Evolutionary conservation across 2,888 invertebrate genomes (phyloP).

Genomic region (Tenthredo mesomela): DNA sequence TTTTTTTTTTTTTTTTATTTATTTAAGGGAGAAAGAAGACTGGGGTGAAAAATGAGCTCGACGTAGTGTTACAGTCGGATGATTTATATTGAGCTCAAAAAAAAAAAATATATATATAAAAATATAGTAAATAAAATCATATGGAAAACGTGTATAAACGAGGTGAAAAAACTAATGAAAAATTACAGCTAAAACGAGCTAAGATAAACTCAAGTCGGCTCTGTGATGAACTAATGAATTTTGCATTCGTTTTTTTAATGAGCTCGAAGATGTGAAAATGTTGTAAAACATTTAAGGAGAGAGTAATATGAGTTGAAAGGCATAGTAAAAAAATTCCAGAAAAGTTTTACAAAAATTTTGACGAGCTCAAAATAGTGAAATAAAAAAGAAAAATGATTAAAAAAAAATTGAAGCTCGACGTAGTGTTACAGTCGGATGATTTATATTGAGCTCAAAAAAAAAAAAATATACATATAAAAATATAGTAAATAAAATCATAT

Average conservation of each 20-base stretch:
- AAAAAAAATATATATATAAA: too few relatives aligned
- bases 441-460: neutral
- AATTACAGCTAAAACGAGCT: neutral
- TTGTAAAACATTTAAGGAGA: neutral
- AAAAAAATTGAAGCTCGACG: too few relatives aligned
- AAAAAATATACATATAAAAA: too few relatives aligned
- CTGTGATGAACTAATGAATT: neutral
- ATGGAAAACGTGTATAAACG: neutral
- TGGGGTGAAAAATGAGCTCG: neutral
- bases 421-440: neutral
- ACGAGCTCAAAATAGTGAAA: too few relatives aligned
- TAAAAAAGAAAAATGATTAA: too few relatives aligned
- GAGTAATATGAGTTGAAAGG: neutral
- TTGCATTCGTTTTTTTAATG: neutral
- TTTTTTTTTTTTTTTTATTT: too few relatives aligned
- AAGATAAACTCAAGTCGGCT: neutral
- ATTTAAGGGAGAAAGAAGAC: neutral
- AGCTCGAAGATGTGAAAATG: neutral
- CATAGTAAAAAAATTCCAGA: neutral
- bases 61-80: neutral
- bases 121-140: too few relatives aligned
- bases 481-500: too few relatives aligned
- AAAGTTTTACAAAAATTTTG: neutral
- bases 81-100: neutral
- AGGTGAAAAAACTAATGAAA: neutral